Evolutionary conservation across 2,113 vertebrate species (phyloP), one percentile per base, ranked within the genome.

Genomic region (Martes martes): DNA sequence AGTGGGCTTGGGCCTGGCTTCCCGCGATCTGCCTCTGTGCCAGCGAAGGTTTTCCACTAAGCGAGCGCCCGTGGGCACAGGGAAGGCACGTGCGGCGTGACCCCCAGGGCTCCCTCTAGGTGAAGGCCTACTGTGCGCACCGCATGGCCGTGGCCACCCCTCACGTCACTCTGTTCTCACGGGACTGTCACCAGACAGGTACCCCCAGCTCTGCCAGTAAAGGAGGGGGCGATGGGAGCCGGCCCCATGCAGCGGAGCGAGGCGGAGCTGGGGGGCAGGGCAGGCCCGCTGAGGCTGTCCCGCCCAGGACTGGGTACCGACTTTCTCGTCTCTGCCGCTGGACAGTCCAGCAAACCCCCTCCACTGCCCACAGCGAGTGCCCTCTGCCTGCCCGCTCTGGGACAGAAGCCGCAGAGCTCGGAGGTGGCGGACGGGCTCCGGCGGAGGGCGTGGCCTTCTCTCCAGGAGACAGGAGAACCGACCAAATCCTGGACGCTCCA

Each of bases 201-300:
- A 18, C 52, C 16, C 16, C 36, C 45, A 2, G 1, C 57, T 26
- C 83, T 55, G 31, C 50, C 7, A 2, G 83, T 19, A 31, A 39
- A 21, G 28, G 28, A 11, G 18, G 33, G 31, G 31, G 33, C 7
- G 8, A 11, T 4, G n/a, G 18, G 65, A 33, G n/a, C n/a, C n/a
- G 18, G 19, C n/a, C 67, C 0, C 67, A 1, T 0, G n/a, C n/a
- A 18, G 67, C 4, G 15, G 7, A 23, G 5, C 0, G 1, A 26
- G 21, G 52, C 15, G 23, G 52, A 16, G 21, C 4, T 2, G 28
- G 31, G 26, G 3, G 28, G 67, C 63, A 67, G 6, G 65, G 31
- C 65, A 16, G 15, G 65, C 31, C 65, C 2, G 2, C 6, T 7
- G 65, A 67, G 31, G 65, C n/a, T 15, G 13, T 55, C 31, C 8